Evolutionary conservation across 2,888 invertebrate species (phyloP).

Genomic region (Cecidostiba fungosa): DNA sequence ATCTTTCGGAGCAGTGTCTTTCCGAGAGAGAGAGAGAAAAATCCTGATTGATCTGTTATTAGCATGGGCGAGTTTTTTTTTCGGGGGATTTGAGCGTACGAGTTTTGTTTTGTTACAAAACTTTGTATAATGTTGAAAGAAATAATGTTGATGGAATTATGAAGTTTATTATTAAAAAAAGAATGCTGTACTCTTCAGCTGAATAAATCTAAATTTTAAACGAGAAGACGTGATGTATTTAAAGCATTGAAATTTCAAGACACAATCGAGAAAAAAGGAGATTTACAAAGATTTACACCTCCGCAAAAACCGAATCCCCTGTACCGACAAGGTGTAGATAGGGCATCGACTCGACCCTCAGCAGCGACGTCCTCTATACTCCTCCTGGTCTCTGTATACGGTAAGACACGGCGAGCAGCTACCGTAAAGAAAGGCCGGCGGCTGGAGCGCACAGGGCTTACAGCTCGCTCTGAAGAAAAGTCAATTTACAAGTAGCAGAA

Average conservation of each 20-base stretch:
- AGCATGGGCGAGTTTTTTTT: conserved; percentile 52
- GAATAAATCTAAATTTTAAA: neutral
- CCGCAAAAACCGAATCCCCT: conserved; percentile 3
- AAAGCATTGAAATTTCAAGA: neutral
- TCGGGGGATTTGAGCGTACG: too few species aligned
- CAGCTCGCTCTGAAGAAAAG: conserved; percentile 51
- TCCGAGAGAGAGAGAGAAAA: neutral
- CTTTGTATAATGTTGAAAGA: too few species aligned
- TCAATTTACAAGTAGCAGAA: conserved; percentile 57
- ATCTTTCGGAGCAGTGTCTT: neutral
- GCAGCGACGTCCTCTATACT: conserved; percentile 12
- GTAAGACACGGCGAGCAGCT: conserved; percentile 24
- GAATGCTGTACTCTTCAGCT: too few species aligned
- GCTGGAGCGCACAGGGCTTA: neutral
- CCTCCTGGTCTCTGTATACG: conserved; percentile 27
- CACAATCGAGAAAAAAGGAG: neutral
- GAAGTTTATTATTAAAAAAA: too few species aligned
- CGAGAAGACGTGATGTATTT: neutral
- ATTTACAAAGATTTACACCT: neutral
- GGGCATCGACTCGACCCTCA: conserved; percentile 51
- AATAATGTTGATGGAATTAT: too few species aligned
- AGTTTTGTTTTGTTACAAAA: too few species aligned
- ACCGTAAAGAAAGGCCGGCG: conserved; percentile 29
- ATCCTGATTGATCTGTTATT: conserved; percentile 59
- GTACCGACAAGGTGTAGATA: conserved; percentile 41